A percentile compares a stretch with the other conserved stretches of the same genome.
These are phyloP conservation scores for Ophraella communa DNA, from an alignment of 2,888 invertebrate species.

Conservation along the genomic window DNA sequence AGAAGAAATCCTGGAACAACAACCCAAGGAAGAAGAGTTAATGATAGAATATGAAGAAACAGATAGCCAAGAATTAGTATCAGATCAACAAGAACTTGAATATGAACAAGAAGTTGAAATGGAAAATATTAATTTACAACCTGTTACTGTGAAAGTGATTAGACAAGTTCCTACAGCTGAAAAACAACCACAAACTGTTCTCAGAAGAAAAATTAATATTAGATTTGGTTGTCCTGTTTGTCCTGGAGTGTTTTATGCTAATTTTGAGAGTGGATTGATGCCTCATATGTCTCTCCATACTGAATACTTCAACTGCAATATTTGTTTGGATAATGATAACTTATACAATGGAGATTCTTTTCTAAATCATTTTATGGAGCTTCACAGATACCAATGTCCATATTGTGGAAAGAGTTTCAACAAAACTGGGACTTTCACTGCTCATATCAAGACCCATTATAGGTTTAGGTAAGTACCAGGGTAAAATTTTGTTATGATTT, in stretches of 20 bases:
- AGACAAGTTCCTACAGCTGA: background rate
- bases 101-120: constrained; percentile 15
- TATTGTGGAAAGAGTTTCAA: constrained; percentile 40
- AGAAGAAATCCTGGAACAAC: background rate
- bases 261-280: constrained; percentile 24
- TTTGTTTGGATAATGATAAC: constrained; percentile 20
- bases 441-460: constrained; percentile 37
- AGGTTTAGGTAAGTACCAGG: constrained; percentile 20
- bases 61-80: background rate
- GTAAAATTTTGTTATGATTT: background rate
- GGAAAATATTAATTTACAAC: constrained; percentile 8
- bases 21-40: background rate
- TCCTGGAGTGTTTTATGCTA: constrained; percentile 20
- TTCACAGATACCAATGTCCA: constrained; percentile 38
- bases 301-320: constrained; percentile 25
- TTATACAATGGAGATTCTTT: constrained; percentile 22
- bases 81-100: constrained; percentile 6
- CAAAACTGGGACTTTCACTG: constrained; percentile 25
- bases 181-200: constrained; percentile 1
- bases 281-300: constrained; percentile 25
- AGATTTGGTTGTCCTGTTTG: constrained; percentile 33
- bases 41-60: background rate
- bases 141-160: constrained; percentile 14
- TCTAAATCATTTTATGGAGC: constrained; percentile 32
- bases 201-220: constrained; percentile 23